Conservation (phyloP, 2,797 vertebrate genomes). For the Diceros bicornis region DNA sequence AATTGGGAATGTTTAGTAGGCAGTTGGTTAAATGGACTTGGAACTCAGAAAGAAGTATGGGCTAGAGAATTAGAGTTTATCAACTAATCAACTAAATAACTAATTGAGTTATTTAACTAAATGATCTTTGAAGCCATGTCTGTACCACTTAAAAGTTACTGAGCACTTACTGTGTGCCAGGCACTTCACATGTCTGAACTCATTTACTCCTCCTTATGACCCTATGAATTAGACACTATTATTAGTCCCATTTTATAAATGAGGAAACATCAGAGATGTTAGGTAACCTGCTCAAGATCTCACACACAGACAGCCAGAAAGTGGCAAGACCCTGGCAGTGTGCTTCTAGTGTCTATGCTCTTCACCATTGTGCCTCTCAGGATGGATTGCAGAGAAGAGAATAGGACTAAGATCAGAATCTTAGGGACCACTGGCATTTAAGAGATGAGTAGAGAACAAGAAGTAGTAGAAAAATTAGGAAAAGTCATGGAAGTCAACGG, state of each 20-base stretch:
- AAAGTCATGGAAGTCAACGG: not conserved
- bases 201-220: not conserved
- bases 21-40: not conserved
- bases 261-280: not conserved
- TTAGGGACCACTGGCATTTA: not conserved
- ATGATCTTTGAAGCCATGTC: not conserved
- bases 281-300: not conserved
- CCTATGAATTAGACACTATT: not conserved
- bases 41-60: not conserved
- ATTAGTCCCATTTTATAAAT: not conserved
- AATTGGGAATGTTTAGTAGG: not conserved
- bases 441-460: not conserved
- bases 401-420: not conserved
- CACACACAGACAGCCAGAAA: not conserved
- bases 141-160: not conserved
- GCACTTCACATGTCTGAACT: not conserved
- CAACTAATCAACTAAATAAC: not conserved
- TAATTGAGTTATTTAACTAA: not conserved
- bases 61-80: not conserved
- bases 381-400: not conserved
- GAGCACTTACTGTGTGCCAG: not conserved
- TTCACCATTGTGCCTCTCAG: not conserved
- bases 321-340: not conserved
- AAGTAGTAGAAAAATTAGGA: not conserved
- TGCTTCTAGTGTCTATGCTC: not conserved